Conservation (phyloP, 2,113 vertebrate species). For the Crotophaga sulcirostris region DNA sequence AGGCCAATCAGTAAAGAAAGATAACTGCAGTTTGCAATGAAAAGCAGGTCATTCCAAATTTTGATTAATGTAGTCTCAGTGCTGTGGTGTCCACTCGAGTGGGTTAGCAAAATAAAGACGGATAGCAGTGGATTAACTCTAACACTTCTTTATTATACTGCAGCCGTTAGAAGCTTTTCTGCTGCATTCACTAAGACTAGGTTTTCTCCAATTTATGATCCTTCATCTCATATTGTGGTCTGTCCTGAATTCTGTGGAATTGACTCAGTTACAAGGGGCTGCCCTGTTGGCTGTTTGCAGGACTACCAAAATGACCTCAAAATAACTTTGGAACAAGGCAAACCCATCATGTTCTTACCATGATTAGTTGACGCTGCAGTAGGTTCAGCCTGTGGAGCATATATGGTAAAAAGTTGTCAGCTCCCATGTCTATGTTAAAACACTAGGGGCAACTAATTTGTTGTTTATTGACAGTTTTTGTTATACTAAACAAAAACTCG, state of each 20-base stretch:
- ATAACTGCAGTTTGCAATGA: constrained; percentile 61
- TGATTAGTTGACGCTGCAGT: neutral
- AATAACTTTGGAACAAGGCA: constrained; percentile 14
- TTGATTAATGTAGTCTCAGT: constrained; percentile 60
- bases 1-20: constrained; percentile 70
- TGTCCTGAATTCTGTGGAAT: constrained; percentile 9
- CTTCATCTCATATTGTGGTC: neutral
- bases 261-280: neutral
- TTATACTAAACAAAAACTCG: neutral
- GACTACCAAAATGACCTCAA: neutral
- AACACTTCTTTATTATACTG: constrained; percentile 22
- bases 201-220: constrained; percentile 37
- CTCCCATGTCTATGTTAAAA: neutral
- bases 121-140: constrained; percentile 41
- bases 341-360: neutral
- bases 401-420: neutral
- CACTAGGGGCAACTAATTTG: neutral
- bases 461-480: neutral
- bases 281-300: neutral
- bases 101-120: constrained; percentile 53
- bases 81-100: constrained; percentile 21
- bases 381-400: neutral
- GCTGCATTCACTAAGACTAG: neutral
- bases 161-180: neutral
- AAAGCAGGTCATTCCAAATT: constrained; percentile 59